Conservation (phyloP, 2,113 vertebrate species). For the Sarotherodon lohbergeri region DNA sequence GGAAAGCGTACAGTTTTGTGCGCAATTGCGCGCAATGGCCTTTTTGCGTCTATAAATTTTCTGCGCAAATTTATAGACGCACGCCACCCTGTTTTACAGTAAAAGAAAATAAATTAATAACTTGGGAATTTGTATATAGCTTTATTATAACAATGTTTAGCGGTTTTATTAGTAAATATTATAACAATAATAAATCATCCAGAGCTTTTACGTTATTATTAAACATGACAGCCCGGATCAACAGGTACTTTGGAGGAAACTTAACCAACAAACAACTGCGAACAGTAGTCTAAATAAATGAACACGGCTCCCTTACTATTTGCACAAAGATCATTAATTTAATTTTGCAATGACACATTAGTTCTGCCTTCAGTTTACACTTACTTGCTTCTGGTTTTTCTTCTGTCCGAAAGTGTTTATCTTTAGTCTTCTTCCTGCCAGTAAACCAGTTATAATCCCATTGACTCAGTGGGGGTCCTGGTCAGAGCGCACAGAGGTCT, state of each 20-base stretch:
- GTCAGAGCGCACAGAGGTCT: conserved; percentile 36
- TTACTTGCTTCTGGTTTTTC: conserved; percentile 36
- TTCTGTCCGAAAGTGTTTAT: conserved; percentile 23
- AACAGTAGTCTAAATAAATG: not conserved
- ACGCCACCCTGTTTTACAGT: not conserved
- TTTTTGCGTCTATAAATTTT: not conserved
- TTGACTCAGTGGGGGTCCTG: conserved; percentile 29
- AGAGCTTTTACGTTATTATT: not conserved
- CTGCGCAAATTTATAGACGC: not conserved
- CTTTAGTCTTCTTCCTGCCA: conserved; percentile 22
- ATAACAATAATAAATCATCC: not conserved
- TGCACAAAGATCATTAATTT: conserved; percentile 2
- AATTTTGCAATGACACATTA: not conserved
- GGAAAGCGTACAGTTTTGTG: not conserved
- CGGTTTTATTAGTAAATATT: not conserved
- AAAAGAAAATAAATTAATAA: not conserved
- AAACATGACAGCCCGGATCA: not conserved
- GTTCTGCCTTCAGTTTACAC: conserved; percentile 2
- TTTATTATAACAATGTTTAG: not conserved
- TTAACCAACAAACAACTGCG: not conserved
- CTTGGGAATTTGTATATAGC: not conserved
- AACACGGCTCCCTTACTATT: not conserved
- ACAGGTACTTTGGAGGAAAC: conserved; percentile 42
- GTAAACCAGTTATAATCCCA: conserved; percentile 63
- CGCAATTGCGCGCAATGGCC: not conserved